Base-by-base conservation (phyloP, 2,797 vertebrate species). In the Erethizon dorsatum region DNA sequence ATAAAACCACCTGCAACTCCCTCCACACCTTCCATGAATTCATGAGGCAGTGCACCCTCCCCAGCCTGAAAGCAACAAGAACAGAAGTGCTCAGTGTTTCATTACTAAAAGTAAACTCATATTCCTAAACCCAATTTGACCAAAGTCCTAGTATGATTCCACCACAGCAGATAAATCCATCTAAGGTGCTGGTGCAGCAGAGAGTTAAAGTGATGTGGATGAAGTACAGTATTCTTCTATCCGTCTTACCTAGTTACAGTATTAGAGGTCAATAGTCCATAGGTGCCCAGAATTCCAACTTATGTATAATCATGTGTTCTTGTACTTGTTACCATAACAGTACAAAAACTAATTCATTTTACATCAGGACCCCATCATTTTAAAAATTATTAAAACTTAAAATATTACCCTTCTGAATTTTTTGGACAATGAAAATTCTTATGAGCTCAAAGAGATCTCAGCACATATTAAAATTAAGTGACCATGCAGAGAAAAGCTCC, bases 1-100 rank as follows among this genome's bases (percentile, higher is more conserved):
- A 99, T 99, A 98, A 99, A 99, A 50, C 99, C 99, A 98, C 99
- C 99, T 83, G 99, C 99, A 95, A 99, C 97, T 92, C 99, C 99
- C 5, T 99, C 99, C 97, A 99, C 99, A 26, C 99, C 99, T 97
- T 99, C 99, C 52, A 99, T 99, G 97, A 99, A 99, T 96, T 99
- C 99, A 93, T 99, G 99, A 97, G 99, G 99, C 98, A 99, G 96
- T 0, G 98, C 98, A 2, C 99, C 99, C 97, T 99, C 99, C 57
- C 99, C 99, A 79, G 99, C 98, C 99, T 99, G 98, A 47, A 52
- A 97, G 45, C 80, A 92, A 97, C 1, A 67, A 97, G 37, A 94
- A 97, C 11, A 0, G 90, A 93, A 90, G 93, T 3, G 41, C 41
- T 92, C 47, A 31, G 0, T 11, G 88, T 79, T 87, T 96, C 1